A percentile compares a stretch with the other conserved stretches of the same genome.
Conservation (phyloP, 1,140 invertebrate species). For the Cataglyphis hispanica region DNA sequence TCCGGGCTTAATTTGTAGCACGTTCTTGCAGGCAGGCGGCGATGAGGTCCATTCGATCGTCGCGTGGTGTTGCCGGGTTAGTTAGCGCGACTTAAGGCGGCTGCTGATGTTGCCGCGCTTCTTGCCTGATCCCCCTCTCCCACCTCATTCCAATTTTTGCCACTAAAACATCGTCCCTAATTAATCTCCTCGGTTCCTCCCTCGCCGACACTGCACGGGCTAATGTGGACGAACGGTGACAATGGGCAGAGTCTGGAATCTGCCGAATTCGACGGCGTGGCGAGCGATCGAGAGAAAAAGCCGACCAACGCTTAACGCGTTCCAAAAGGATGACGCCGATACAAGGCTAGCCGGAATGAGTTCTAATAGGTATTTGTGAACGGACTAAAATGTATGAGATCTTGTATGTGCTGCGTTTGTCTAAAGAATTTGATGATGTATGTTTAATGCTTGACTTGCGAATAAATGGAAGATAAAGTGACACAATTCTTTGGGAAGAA, state of each 20-base stretch:
- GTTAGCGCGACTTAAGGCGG: conserved; percentile 77
- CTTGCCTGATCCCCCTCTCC: conserved; percentile 69
- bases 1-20: conserved; percentile 85
- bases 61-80: conserved; percentile 72
- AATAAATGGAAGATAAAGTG: not conserved
- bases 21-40: conserved; percentile 81
- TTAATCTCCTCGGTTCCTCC: conserved; percentile 80
- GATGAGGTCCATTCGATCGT: conserved; percentile 69
- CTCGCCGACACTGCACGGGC: conserved; percentile 55
- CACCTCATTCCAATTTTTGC: conserved; percentile 77
- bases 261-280: conserved; percentile 71
- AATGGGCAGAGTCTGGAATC: conserved; percentile 72
- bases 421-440: not conserved
- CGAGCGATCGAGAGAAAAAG: conserved; percentile 64
- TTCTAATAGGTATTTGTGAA: conserved; percentile 65
- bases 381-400: conserved; percentile 55
- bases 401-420: conserved; percentile 12
- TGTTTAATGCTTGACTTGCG: not conserved
- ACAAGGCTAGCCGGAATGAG: not conserved
- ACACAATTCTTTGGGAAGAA: not conserved
- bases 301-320: conserved; percentile 66
- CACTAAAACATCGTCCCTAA: conserved; percentile 83
- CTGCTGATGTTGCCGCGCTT: conserved; percentile 72
- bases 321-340: conserved; percentile 49
- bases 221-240: conserved; percentile 71